phyloP scores from a whole-genome alignment of 2,113 vertebrate species.

The Leptosomus discolor region DNA sequence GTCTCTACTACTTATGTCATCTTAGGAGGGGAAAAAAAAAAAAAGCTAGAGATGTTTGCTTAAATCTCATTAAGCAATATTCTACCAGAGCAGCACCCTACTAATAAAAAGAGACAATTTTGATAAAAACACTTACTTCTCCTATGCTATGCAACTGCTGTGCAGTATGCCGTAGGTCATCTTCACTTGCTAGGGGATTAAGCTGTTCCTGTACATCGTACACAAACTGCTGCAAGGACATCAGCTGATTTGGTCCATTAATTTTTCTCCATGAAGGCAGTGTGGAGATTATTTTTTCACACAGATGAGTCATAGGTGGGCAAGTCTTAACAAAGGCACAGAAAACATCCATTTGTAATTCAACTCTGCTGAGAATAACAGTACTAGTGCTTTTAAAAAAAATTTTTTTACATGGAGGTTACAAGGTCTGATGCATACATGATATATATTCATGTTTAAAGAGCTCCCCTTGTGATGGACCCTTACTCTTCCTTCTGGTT shows the following conservation, averaged over 20 bases:
- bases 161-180: constrained; percentile 83
- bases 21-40: not conserved
- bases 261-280: constrained; percentile 92
- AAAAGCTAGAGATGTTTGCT: not conserved
- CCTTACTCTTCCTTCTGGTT: not conserved
- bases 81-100: not conserved
- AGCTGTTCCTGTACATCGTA: constrained; percentile 92
- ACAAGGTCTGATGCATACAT: not conserved
- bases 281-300: constrained; percentile 87
- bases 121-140: constrained; percentile 78
- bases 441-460: not conserved
- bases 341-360: not conserved
- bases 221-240: constrained; percentile 94
- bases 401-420: not conserved
- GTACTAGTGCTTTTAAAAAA: not conserved
- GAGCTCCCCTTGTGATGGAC: not conserved
- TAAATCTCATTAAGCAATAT: not conserved
- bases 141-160: constrained; percentile 93
- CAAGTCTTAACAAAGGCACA: constrained; percentile 77
- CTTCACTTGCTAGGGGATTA: constrained; percentile 93
- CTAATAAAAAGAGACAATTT: not conserved
- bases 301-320: constrained; percentile 85
- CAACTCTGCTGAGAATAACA: not conserved
- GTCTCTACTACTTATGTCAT: not conserved
- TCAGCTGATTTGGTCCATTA: constrained; percentile 94